A percentile compares a stretch with the other conserved stretches of the same genome.
phyloP scores from a whole-genome alignment of 1,140 invertebrate genomes.

The Trichomalopsis sarcophagae region DNA sequence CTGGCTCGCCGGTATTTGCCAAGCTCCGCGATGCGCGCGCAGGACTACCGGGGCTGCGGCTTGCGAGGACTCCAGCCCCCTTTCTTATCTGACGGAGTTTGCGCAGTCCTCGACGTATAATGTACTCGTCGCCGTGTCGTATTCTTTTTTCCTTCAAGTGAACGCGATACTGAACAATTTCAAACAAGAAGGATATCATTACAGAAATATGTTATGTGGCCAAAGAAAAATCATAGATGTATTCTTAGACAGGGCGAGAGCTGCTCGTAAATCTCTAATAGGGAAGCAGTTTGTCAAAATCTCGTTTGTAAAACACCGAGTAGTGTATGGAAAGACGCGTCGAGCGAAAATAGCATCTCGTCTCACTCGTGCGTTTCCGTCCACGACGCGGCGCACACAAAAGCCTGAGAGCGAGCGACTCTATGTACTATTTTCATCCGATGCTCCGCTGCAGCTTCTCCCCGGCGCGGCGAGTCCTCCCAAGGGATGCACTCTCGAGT shows the following conservation, averaged over 20 bases:
- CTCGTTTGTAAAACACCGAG: constrained; percentile 33
- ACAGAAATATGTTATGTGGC: neutral
- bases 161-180: too few species aligned
- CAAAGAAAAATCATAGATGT: neutral
- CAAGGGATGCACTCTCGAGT: constrained; percentile 59
- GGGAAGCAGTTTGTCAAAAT: neutral
- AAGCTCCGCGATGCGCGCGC: constrained; percentile 49
- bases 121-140: too few species aligned
- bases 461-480: constrained; percentile 45
- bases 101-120: too few species aligned
- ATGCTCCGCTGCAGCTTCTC: neutral
- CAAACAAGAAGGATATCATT: too few species aligned
- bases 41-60: constrained; percentile 58
- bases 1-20: constrained; percentile 60
- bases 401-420: neutral
- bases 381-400: neutral
- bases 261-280: neutral
- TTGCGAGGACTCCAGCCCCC: constrained; percentile 45
- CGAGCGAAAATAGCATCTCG: constrained; percentile 15
- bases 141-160: too few species aligned
- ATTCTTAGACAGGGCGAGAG: neutral
- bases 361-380: neutral
- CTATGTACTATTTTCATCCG: constrained; percentile 3
- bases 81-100: constrained; percentile 34
- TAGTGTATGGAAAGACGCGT: neutral